Evolutionary conservation across 2,888 invertebrate species (phyloP), one percentile per base, ranked within the genome.

Genomic region (Diplazon laetatorius): DNA sequence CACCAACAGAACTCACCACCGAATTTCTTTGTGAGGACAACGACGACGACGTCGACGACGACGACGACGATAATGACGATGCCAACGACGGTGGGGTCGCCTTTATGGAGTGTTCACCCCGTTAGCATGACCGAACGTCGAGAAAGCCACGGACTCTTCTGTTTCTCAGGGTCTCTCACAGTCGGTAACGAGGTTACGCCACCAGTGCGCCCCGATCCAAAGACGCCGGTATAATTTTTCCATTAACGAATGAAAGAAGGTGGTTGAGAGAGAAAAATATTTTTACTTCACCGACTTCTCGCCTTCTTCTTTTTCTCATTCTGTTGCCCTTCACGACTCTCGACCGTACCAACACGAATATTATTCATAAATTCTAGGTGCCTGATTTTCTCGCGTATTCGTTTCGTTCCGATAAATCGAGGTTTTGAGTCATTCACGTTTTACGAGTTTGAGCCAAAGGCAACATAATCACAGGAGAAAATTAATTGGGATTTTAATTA

Each of bases 1-100:
- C 46, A 69, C 69, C 44, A 66, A 59, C 42, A 44, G 62, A 46
- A 25, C 55, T n/a, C 80, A 78, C 81, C 78, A 59, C 84, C 78
- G 82, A 85, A 86, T 86, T 86, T 86, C 84, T 82, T 82, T 82
- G 78, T 80, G 78, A 80, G 82, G 78, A 83, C 70, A 22, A 66
- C 55, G 65, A 65, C 59, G 70, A 60, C 50, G 39, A 35, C 57
- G 22, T 25, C 70, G 48, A 70, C 59, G 37, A 50, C 70, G 39
- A 63, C 46, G 50, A 65, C 50, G 46, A 46, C 22, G 57, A 59
- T 55, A 46, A 55, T 20, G 52, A 42, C 30, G 50, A 25, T n/a
- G 50, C 1, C 5, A n/a, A 22, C 25, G 30, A 55, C 35, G 35
- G 55, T 42, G 39, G 30, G 52, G 18, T 57, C 63, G 63, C 59